Conservation (phyloP, 2,888 invertebrate species). For the Anarsia innoxiella region DNA sequence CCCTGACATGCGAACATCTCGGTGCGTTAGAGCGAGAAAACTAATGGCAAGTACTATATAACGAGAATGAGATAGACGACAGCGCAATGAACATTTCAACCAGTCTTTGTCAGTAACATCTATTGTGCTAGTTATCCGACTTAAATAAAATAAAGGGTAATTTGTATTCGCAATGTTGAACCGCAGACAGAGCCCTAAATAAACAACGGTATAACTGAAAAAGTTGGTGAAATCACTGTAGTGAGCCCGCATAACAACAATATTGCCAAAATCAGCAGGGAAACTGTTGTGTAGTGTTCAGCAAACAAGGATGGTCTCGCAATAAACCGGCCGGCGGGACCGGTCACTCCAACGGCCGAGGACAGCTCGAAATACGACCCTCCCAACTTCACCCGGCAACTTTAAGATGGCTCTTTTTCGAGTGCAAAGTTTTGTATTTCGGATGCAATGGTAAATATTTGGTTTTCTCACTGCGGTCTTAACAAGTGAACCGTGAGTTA, state of each 20-base stretch:
- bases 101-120: conserved; percentile 8
- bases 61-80: conserved; percentile 33
- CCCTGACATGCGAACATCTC: conserved; percentile 22
- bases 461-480: conserved; percentile 53
- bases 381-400: conserved; percentile 36
- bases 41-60: conserved; percentile 25
- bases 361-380: conserved; percentile 48
- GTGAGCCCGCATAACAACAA: conserved; percentile 27
- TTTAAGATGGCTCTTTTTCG: conserved; percentile 55
- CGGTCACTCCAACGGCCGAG: conserved; percentile 50
- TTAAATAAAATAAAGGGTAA: conserved; percentile 1
- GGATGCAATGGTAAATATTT: conserved; percentile 60
- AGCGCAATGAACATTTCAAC: conserved; percentile 19
- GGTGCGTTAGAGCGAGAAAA: conserved; percentile 32
- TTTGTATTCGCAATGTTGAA: conserved; percentile 10
- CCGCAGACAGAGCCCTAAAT: conserved; percentile 10
- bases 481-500: conserved; percentile 60
- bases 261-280: conserved; percentile 54
- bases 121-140: conserved; percentile 6
- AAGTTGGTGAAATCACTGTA: conserved; percentile 3
- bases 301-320: conserved; percentile 54
- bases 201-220: conserved; percentile 9
- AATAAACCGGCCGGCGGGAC: conserved; percentile 44
- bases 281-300: conserved; percentile 55
- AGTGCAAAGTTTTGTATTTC: conserved; percentile 58